Percentiles rank a stretch among this genome's conserved stretches.
phyloP scores from a whole-genome alignment of 2,113 vertebrate species.

The Indri indri region DNA sequence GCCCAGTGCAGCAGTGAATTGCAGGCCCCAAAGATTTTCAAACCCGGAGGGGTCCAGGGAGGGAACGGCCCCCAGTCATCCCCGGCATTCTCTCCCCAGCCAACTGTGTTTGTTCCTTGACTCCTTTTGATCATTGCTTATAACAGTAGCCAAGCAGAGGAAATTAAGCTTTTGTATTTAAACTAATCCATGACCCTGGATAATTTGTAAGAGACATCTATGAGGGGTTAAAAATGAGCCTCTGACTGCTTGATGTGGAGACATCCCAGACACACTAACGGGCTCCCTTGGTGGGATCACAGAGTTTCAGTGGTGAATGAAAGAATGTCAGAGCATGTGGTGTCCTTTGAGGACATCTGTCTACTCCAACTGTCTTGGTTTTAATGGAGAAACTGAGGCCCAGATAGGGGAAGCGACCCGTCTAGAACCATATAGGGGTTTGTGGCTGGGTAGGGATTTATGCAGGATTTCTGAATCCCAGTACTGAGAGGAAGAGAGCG shows the following conservation, averaged over 20 bases:
- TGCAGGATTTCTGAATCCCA: neutral
- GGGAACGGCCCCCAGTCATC: constrained; percentile 43
- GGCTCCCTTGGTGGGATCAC: neutral
- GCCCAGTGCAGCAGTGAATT: constrained; percentile 75
- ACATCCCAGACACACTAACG: neutral
- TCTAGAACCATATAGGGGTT: neutral
- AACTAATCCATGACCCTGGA: constrained; percentile 46
- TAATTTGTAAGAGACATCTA: constrained; percentile 74
- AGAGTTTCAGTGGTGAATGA: neutral
- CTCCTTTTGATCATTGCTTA: constrained; percentile 77
- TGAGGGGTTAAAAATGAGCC: constrained; percentile 62
- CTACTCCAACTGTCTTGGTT: neutral
- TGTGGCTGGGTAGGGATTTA: neutral
- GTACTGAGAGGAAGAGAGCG: neutral
- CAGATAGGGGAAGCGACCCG: neutral
- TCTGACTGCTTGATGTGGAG: neutral
- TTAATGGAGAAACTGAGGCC: constrained; percentile 45
- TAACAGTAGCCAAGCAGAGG: constrained; percentile 64
- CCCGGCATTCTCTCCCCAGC: constrained; percentile 59
- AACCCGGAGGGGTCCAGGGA: constrained; percentile 57
- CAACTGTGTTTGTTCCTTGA: constrained; percentile 38
- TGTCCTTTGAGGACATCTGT: neutral
- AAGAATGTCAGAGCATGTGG: neutral
- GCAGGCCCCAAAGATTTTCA: constrained; percentile 64
- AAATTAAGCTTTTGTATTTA: constrained; percentile 74